Percentiles rank a stretch among this genome's conserved stretches.
Conservation (phyloP, 2,113 vertebrate species). For the Malurus melanocephalus region DNA sequence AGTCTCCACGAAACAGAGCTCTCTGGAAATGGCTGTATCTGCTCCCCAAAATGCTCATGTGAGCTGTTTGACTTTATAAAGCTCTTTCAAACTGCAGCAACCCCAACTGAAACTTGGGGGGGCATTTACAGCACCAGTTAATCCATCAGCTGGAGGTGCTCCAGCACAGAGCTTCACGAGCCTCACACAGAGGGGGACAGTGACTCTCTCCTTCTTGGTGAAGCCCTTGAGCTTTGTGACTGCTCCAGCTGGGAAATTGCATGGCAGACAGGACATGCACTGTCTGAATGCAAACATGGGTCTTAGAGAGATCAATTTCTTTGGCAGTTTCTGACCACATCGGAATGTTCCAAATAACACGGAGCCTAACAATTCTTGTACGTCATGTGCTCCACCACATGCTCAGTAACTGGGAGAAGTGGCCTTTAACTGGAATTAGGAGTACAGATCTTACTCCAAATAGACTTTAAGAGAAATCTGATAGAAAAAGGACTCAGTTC, state of each 20-base stretch:
- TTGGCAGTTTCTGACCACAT: not conserved
- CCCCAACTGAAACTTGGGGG: not conserved
- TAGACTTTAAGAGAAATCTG: not conserved
- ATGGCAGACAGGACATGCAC: not conserved
- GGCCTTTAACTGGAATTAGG: not conserved
- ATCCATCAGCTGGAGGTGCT: not conserved
- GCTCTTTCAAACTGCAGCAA: not conserved
- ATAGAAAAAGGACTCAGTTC: not conserved
- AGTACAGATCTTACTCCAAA: not conserved
- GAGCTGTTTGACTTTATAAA: not conserved
- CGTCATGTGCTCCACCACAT: not conserved
- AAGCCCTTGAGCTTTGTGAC: not conserved
- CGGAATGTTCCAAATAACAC: not conserved
- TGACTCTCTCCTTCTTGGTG: not conserved
- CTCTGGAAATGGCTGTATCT: not conserved
- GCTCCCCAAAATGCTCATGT: not conserved
- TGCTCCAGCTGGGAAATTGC: not conserved
- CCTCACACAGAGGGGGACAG: not conserved
- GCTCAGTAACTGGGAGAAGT: not conserved
- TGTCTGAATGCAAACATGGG: not conserved
- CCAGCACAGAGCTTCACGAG: not conserved
- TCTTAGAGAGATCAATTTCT: not conserved
- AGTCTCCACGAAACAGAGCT: not conserved
- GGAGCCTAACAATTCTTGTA: not conserved
- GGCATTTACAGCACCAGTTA: conserved; percentile 20